Evolutionary conservation across 2,113 vertebrate species (phyloP).

Genomic region (Limnothrissa miodon): DNA sequence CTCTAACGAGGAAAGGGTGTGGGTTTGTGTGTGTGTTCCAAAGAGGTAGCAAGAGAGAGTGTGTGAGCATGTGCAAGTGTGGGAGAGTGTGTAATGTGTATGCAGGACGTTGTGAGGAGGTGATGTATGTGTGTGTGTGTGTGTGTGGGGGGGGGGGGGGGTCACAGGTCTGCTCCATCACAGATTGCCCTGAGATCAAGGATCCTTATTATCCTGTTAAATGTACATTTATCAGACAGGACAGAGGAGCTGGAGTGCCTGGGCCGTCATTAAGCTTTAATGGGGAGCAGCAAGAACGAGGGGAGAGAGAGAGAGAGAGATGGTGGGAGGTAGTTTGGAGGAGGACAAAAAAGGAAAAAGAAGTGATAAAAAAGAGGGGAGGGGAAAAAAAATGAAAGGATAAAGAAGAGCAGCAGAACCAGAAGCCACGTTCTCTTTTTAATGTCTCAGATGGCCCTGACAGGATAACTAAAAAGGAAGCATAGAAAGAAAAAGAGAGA

Average conservation of each 20-base stretch:
- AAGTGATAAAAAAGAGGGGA: conserved; percentile 72
- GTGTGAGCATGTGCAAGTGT: not conserved
- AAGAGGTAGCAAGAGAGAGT: not conserved
- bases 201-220: conserved; percentile 97
- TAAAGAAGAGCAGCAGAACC: conserved; percentile 10
- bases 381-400: conserved; percentile 12
- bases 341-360: conserved; percentile 35
- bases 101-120: too few species aligned
- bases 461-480: conserved; percentile 93
- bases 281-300: conserved; percentile 73
- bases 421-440: conserved; percentile 85
- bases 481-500: conserved; percentile 53
- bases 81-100: not conserved
- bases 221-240: conserved; percentile 98
- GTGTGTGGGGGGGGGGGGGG: conserved; percentile 10
- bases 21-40: not conserved
- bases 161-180: conserved; percentile 71
- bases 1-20: not conserved
- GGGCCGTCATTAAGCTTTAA: conserved; percentile 96
- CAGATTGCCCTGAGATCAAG: conserved; percentile 75
- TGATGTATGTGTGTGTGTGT: not conserved
- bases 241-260: conserved; percentile 85
- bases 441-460: conserved; percentile 89
- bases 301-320: conserved; percentile 57
- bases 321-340: conserved; percentile 66